Conservation (phyloP, 2,797 vertebrate species). For the Coregonus ussuriensis region DNA sequence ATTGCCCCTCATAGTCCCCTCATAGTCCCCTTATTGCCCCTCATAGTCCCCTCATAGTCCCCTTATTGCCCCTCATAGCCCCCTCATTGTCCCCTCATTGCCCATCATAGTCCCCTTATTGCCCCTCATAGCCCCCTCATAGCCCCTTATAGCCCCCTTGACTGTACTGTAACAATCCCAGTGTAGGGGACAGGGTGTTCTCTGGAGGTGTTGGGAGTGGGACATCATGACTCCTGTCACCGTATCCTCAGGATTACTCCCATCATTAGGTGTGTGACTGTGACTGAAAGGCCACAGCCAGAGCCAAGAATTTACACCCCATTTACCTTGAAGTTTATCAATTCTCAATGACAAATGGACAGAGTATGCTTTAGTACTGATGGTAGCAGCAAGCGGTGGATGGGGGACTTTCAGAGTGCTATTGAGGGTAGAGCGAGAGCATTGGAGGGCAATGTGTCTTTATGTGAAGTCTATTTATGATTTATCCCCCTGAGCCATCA, state of each 20-base stretch:
- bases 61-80: no score
- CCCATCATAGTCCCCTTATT: accelerated
- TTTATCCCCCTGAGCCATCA: background rate
- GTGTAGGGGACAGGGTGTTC: background rate
- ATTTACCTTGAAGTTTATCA: slow-evolving; percentile 34
- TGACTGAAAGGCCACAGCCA: slow-evolving; percentile 30
- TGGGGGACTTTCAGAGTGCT: background rate
- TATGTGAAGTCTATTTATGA: background rate
- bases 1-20: no score
- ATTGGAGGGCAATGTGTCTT: background rate
- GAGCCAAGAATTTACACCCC: slow-evolving; percentile 30
- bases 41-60: no score
- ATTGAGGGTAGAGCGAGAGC: background rate
- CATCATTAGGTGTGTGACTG: slow-evolving; percentile 19
- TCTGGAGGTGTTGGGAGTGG: background rate
- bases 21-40: no score
- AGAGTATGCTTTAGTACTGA: slow-evolving; percentile 9
- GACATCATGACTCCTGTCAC: background rate
- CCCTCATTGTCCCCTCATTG: no score
- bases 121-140: no score
- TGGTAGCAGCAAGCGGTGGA: background rate
- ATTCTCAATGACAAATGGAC: slow-evolving; percentile 44
- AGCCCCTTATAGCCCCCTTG: background rate
- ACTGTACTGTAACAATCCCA: background rate
- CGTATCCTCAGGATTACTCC: slow-evolving; percentile 6